These are phyloP conservation scores for Scatophagus argus DNA, from an alignment of 2,113 vertebrate species.

Conservation along the genomic window DNA sequence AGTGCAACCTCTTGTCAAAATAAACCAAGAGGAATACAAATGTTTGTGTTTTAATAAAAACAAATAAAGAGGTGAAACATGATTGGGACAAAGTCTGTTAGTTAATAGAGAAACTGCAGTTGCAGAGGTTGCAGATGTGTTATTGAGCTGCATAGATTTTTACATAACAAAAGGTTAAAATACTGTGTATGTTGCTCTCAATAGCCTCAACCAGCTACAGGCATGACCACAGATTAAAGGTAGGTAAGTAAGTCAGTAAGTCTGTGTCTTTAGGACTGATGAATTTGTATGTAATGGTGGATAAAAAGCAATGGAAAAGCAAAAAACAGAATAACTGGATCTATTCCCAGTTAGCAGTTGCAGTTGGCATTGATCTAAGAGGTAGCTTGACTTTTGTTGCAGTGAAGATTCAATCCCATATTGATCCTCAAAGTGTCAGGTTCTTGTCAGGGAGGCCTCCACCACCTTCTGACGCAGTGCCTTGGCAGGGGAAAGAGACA, in stretches of 20 bases:
- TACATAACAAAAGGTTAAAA: background rate
- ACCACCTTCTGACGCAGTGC: conserved; percentile 61
- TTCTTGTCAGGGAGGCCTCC: conserved; percentile 67
- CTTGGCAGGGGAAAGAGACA: conserved; percentile 7
- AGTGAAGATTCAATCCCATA: conserved; percentile 74
- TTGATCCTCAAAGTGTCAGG: conserved; percentile 68
- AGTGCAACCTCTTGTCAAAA: conserved; percentile 10
- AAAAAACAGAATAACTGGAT: conserved; percentile 6
- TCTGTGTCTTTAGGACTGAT: background rate
- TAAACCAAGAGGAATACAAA: background rate
- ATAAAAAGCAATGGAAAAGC: background rate
- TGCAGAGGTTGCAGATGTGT: background rate
- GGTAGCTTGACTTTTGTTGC: conserved; percentile 61
- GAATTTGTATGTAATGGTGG: background rate
- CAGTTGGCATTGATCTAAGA: conserved; percentile 68
- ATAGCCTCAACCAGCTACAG: background rate
- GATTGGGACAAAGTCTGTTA: background rate
- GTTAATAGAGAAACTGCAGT: no score
- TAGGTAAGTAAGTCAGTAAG: background rate
- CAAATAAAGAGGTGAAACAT: background rate
- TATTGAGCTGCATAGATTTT: background rate
- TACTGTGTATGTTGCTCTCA: background rate
- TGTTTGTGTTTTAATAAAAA: background rate
- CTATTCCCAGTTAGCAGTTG: conserved; percentile 55
- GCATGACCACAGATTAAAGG: background rate